These are phyloP conservation scores for Mythimna lalbum DNA, from an alignment of 2,888 invertebrate genomes.

Conservation along the genomic window DNA sequence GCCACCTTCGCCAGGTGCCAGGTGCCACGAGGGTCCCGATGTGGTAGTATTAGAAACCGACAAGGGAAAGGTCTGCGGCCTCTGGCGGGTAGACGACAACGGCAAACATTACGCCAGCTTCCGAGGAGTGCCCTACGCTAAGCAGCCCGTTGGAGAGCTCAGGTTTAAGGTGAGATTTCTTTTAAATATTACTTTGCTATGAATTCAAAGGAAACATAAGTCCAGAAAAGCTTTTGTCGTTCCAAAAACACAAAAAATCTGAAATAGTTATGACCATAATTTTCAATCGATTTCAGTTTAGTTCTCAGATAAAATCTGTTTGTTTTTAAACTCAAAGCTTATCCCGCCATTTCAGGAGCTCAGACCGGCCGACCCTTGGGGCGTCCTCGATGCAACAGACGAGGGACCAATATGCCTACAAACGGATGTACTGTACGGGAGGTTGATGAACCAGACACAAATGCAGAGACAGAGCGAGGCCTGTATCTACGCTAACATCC, in stretches of 20 bases:
- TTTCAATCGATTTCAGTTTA: neutral
- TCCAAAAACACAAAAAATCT: neutral
- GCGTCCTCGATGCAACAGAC: slow-evolving; percentile 87
- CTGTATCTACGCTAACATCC: slow-evolving; percentile 84
- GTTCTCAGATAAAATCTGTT: neutral
- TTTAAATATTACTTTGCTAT: too few relatives aligned
- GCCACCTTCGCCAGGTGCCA: slow-evolving; percentile 30
- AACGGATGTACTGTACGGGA: slow-evolving; percentile 83
- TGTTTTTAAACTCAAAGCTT: neutral
- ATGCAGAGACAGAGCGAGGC: slow-evolving; percentile 75
- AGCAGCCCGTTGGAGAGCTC: slow-evolving; percentile 79
- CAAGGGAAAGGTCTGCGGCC: slow-evolving; percentile 79
- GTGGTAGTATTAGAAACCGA: neutral
- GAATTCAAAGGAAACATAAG: neutral
- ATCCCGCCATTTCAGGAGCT: slow-evolving; percentile 84
- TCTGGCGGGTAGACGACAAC: slow-evolving; percentile 64
- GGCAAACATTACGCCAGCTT: slow-evolving; percentile 80
- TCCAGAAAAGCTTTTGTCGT: neutral
- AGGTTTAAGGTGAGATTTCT: slow-evolving; percentile 78
- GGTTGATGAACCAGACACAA: slow-evolving; percentile 67
- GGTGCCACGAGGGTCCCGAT: neutral
- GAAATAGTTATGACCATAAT: neutral
- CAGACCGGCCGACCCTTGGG: slow-evolving; percentile 88
- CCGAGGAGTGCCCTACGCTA: slow-evolving; percentile 85
- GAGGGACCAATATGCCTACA: slow-evolving; percentile 92